phyloP scores from a whole-genome alignment of 1,140 invertebrate genomes.

The Drosophila carrolli region DNA sequence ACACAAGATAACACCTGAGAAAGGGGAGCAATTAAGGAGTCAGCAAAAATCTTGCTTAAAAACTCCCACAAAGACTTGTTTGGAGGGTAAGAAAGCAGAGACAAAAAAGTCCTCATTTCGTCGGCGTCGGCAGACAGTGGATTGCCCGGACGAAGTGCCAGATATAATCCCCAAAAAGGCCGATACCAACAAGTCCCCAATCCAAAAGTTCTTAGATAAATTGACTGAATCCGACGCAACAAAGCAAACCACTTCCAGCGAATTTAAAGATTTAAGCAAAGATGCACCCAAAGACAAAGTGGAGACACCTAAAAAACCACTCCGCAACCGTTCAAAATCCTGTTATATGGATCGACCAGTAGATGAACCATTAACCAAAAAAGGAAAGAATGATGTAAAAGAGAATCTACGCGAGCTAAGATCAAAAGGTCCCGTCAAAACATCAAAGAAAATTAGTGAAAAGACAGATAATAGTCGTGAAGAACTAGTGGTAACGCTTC shows the following conservation, averaged over 20 bases:
- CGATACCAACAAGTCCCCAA: not conserved
- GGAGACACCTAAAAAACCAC: not conserved
- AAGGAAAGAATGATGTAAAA: not conserved
- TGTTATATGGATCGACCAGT: slow-evolving; percentile 13
- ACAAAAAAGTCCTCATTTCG: not conserved
- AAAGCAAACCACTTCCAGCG: not conserved
- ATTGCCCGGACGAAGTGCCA: not conserved
- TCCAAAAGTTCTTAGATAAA: not conserved
- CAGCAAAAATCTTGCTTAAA: not conserved
- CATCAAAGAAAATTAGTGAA: not conserved
- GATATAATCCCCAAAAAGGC: not conserved
- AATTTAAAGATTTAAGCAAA: not conserved
- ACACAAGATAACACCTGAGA: not conserved
- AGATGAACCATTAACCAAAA: not conserved
- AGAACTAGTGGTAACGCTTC: not conserved
- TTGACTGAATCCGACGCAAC: not conserved
- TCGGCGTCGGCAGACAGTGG: not conserved
- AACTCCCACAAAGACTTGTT: not conserved
- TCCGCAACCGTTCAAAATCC: slow-evolving; percentile 32
- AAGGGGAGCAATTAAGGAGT: not conserved
- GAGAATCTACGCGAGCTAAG: no score
- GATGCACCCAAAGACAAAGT: not conserved
- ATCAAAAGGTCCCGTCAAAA: no score
- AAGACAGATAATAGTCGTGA: not conserved
- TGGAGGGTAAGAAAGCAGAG: not conserved